phyloP scores from a whole-genome alignment of 2,888 invertebrate species.

The Drosophila cyrtoloma region DNA sequence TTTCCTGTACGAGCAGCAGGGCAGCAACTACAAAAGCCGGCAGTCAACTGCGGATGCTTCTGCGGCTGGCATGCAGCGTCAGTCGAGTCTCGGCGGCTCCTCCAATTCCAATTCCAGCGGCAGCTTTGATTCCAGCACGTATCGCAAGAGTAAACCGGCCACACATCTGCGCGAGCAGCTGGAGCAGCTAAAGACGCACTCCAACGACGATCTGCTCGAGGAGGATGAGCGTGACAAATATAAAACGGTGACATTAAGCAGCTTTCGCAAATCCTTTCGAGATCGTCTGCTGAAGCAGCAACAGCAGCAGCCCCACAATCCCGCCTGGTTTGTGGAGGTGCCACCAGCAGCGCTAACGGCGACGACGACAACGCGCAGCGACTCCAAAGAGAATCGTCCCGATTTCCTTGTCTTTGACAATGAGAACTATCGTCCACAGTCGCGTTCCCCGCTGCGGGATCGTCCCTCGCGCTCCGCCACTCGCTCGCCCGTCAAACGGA shows the following conservation, averaged over 20 bases:
- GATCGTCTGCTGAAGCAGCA: constrained; percentile 82
- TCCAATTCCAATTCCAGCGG: constrained; percentile 65
- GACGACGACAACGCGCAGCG: constrained; percentile 3
- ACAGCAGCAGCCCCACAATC: constrained; percentile 83
- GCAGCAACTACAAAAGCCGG: constrained; percentile 60
- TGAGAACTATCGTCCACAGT: constrained; percentile 83
- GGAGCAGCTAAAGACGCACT: constrained; percentile 78
- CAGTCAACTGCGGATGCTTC: constrained; percentile 17
- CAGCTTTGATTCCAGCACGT: constrained; percentile 82
- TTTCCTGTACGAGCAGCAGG: constrained; percentile 83
- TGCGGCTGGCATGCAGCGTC: constrained; percentile 39
- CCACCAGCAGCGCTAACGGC: constrained; percentile 58
- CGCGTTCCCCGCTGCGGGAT: constrained; percentile 82
- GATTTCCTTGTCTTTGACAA: constrained; percentile 83
- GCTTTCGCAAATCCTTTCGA: constrained; percentile 84
- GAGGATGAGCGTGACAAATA: constrained; percentile 81
- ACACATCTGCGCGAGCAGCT: constrained; percentile 79
- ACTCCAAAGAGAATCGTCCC: constrained; percentile 71
- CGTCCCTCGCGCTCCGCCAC: constrained; percentile 66
- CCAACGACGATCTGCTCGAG: constrained; percentile 61
- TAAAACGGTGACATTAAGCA: constrained; percentile 84
- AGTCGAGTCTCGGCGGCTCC: constrained; percentile 50
- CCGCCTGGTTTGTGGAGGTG: constrained; percentile 85
- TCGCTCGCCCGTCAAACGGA: constrained; percentile 78
- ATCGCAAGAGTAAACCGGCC: constrained; percentile 81